phyloP scores from a whole-genome alignment of 2,797 vertebrate genomes.

The Pyrocephalus nanus region DNA sequence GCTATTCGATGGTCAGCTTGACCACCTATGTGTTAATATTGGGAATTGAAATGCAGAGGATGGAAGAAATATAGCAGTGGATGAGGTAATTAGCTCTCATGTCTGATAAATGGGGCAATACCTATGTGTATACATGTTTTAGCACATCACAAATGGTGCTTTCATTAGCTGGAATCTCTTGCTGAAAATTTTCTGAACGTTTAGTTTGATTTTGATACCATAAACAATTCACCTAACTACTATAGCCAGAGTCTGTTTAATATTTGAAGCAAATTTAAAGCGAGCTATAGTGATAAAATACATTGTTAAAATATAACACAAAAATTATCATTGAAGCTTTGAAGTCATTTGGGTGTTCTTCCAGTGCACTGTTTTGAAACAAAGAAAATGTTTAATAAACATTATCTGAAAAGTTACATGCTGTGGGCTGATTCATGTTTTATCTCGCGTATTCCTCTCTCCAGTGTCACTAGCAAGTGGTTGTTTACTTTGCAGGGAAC shows the following conservation, averaged over 20 bases:
- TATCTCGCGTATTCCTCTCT: background rate
- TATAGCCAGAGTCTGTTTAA: constrained; percentile 66
- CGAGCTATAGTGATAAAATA: constrained; percentile 59
- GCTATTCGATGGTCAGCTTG: constrained; percentile 88
- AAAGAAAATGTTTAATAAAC: constrained; percentile 30
- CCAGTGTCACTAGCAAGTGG: background rate
- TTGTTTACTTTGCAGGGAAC: background rate
- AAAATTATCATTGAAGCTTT: constrained; percentile 70
- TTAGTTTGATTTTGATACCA: constrained; percentile 81
- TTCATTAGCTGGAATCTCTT: constrained; percentile 89
- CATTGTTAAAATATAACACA: constrained; percentile 69
- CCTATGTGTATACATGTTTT: constrained; percentile 98
- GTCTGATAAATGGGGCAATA: constrained; percentile 98
- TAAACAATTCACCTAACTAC: constrained; percentile 75
- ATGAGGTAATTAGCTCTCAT: constrained; percentile 97
- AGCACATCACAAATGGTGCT: constrained; percentile 85
- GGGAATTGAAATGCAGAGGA: constrained; percentile 91
- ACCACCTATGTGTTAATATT: constrained; percentile 97
- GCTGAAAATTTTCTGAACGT: constrained; percentile 85
- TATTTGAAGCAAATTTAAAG: constrained; percentile 74
- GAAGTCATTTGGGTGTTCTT: constrained; percentile 60
- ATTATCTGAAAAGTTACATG: background rate
- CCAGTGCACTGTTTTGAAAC: constrained; percentile 29
- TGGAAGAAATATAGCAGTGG: constrained; percentile 88
- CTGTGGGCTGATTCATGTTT: background rate